Percentiles rank a stretch among this genome's conserved stretches.
phyloP scores from a whole-genome alignment of 2,797 vertebrate genomes.

The Clarias fuscus region DNA sequence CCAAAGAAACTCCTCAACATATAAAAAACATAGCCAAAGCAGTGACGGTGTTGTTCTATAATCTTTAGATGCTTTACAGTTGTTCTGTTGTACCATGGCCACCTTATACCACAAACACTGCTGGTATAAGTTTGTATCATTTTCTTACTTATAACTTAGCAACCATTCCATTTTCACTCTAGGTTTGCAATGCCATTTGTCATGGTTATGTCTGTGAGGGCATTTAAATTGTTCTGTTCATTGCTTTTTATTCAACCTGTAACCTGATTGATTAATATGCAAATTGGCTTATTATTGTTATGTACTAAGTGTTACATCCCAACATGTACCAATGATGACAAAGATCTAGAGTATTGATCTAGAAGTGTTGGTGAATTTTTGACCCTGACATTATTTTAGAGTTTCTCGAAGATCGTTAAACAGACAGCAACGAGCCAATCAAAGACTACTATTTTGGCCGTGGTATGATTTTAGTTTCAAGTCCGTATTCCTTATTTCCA shows the following conservation, averaged over 20 bases:
- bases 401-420: neutral
- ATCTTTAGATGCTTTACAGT: neutral
- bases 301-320: neutral
- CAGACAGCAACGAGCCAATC: neutral
- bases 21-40: neutral
- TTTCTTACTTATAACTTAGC: neutral
- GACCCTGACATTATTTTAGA: neutral
- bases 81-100: neutral
- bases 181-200: neutral
- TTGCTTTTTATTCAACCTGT: neutral
- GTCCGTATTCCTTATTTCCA: constrained; percentile 42
- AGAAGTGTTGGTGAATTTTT: neutral
- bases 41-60: neutral
- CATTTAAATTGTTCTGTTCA: neutral
- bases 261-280: neutral
- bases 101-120: neutral
- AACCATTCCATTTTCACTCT: neutral
- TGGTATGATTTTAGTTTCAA: constrained; percentile 23
- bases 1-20: neutral
- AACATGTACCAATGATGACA: neutral
- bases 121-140: neutral
- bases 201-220: neutral
- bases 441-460: constrained; percentile 7
- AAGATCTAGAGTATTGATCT: neutral
- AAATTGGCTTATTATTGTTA: neutral